These are phyloP conservation scores for Pandemis cinnamomeana DNA, from an alignment of 2,888 invertebrate species.

Conservation along the genomic window DNA sequence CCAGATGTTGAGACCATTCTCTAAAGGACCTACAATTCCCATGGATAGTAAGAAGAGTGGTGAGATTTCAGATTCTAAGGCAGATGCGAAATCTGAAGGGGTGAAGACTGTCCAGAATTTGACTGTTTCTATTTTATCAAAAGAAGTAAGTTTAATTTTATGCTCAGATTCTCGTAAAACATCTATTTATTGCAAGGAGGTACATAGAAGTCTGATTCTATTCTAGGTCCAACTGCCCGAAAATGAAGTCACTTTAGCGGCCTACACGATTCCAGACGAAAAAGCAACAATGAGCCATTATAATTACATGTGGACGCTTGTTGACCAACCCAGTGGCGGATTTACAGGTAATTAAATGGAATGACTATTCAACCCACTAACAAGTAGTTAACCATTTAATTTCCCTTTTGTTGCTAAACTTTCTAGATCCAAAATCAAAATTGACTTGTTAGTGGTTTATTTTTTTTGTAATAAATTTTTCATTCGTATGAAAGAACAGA, in stretches of 20 bases:
- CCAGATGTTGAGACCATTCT: constrained; percentile 65
- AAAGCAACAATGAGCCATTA: constrained; percentile 89
- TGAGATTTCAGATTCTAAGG: constrained; percentile 58
- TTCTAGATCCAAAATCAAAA: no score
- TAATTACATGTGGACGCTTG: constrained; percentile 94
- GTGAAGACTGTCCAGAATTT: constrained; percentile 86
- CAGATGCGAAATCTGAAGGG: constrained; percentile 65
- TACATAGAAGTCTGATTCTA: background rate
- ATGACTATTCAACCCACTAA: no score
- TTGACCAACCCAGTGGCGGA: constrained; percentile 93
- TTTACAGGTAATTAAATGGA: constrained; percentile 71
- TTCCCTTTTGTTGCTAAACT: no score
- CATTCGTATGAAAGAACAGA: no score
- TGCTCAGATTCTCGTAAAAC: background rate
- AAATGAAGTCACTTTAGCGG: constrained; percentile 92
- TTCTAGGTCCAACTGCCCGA: constrained; percentile 87
- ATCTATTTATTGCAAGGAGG: background rate
- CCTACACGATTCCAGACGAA: constrained; percentile 91
- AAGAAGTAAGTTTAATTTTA: constrained; percentile 83
- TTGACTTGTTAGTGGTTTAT: no score
- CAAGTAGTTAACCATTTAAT: no score
- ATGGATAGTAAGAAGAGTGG: constrained; percentile 69
- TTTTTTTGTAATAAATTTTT: no score
- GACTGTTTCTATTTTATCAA: constrained; percentile 89
- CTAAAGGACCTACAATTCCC: constrained; percentile 71